Base-by-base conservation (phyloP, 2,888 invertebrate species). In the Ormia ochracea region DNA sequence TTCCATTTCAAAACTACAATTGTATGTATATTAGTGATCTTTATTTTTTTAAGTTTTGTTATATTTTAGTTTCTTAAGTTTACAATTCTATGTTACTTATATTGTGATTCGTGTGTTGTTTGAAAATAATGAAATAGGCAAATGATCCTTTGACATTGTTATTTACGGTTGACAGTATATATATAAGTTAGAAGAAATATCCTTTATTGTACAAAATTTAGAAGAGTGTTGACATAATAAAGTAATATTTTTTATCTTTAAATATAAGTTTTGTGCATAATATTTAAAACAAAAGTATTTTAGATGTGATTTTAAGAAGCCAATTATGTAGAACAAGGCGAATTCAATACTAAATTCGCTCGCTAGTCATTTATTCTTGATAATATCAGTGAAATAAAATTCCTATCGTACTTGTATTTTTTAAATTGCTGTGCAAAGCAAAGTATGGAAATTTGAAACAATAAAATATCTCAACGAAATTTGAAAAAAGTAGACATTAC, bases 221-320 rank as follows among this genome's bases (percentile, higher is more conserved):
- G 63, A 75, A 66, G 48, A 76, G 76, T 73, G 73, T 63, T 72
- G 54, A 54, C 63, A n/a, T 33, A 76, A 72, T 76, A 72, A 76
- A 65, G 68, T 41, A 12, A 21, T 52, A 14, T 80, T 79, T 78
- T 76, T 75, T 68, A 73, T 73, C 61, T 66, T 66, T 72, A 73
- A 76, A 52, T 76, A 68, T 33, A 69, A 50, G 50, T 36, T 9
- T 33, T 23, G 12, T 3, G 23, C 33, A 21, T 45, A 14, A 43
- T 41, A 26, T 41, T n/a, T 36, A 21, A 23, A n/a, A n/a, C n/a
- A n/a, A n/a, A n/a, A n/a, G n/a, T n/a, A n/a, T n/a, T n/a, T n/a
- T n/a, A n/a, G n/a, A n/a, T n/a, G n/a, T n/a, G n/a, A n/a, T n/a
- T n/a, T n/a, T n/a, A n/a, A n/a, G n/a, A n/a, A n/a, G n/a, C n/a